These are phyloP conservation scores for Platypus cylindrus DNA, from an alignment of 2,888 invertebrate species.

Conservation along the genomic window DNA sequence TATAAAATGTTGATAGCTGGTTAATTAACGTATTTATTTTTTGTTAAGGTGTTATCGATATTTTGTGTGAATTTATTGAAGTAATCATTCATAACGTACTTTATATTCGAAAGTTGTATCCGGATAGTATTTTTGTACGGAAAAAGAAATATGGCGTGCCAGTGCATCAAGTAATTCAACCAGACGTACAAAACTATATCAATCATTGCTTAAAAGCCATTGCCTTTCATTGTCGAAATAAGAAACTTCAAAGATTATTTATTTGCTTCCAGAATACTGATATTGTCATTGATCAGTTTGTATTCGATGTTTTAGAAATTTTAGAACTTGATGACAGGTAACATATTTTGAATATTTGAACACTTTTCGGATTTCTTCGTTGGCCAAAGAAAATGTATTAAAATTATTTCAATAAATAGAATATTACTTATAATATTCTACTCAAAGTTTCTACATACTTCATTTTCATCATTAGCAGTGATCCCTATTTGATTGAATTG, in stretches of 20 bases:
- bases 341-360: not conserved
- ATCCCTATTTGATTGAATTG: conserved; percentile 47
- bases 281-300: conserved; percentile 35
- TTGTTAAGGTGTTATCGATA: conserved; percentile 38
- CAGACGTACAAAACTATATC: conserved; percentile 52
- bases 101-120: conserved; percentile 48
- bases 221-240: conserved; percentile 38
- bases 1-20: no score
- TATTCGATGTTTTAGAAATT: conserved; percentile 33
- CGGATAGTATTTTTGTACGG: conserved; percentile 46
- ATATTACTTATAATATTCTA: not conserved
- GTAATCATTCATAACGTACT: conserved; percentile 52
- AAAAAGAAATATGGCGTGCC: conserved; percentile 51
- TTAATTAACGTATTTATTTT: no score
- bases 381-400: not conserved
- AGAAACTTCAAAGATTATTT: conserved; percentile 40
- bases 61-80: conserved; percentile 53
- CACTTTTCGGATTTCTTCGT: not conserved
- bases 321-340: conserved; percentile 16
- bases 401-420: not conserved
- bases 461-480: conserved; percentile 33
- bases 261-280: conserved; percentile 36
- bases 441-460: conserved; percentile 6
- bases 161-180: conserved; percentile 48
- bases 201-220: conserved; percentile 41